Base-by-base conservation (phyloP, 1,140 invertebrate genomes). In the Heliothis virescens region DNA sequence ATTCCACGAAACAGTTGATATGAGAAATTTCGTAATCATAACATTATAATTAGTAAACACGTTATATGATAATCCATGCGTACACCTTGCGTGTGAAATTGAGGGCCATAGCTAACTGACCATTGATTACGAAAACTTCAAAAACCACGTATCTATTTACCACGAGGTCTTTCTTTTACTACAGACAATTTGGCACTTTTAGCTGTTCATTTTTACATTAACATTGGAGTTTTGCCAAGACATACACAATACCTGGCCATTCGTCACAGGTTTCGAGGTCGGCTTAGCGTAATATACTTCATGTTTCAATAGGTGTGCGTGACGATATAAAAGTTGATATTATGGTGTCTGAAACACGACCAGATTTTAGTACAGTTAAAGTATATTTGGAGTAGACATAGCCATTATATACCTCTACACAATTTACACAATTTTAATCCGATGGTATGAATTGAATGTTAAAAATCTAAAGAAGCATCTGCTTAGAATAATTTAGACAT, bases 211-310 rank as follows among this genome's bases (percentile, higher is more conserved):
- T 90, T 90, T 90, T 86, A 87, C 81, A 80, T 87, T 81, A 85
- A 83, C 80, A 82, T 91, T 92, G 91, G 90, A 86, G n/a, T 50
- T 18, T 57, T 86, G 91, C 90, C 89, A 92, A 83, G 71, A 84
- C 62, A 69, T 82, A 71, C 60, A 87, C 85, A 89, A 88, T 89
- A 83, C 83, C 75, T 83, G 82, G 79, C 82, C 80, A 83, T 65
- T 82, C 83, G 80, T 82, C 84, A 83, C 80, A 82, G 79, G 71
- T 80, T 71, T 82, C 83, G 86, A 87, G 87, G 89, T 82, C 87
- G 81, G 34, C 57, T 26, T 59, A 52, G 13, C 29, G 63, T 55
- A 72, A 57, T 21, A 41, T 72, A 72, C 18, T 55, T 26, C 57
- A 50, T 16, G 53, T 10, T 53, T 53, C 48, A 71, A 71, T 52